These are phyloP conservation scores for Dicerorhinus sumatrensis DNA, from an alignment of 2,113 vertebrate genomes.

Conservation along the genomic window DNA sequence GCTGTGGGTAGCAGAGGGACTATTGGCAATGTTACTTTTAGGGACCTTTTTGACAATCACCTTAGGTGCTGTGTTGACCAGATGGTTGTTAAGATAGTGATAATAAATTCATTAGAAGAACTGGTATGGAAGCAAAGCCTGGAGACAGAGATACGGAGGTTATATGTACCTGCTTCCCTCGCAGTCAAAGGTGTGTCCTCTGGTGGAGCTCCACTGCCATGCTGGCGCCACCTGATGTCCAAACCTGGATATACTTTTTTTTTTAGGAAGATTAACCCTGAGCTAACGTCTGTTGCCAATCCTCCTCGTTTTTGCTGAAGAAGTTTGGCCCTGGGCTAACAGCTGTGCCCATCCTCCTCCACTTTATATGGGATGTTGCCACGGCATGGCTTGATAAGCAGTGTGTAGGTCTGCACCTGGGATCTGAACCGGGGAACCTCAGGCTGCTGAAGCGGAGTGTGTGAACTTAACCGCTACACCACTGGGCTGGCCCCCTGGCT, in stretches of 20 bases:
- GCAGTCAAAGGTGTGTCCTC: not conserved
- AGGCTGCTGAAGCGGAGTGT: no score
- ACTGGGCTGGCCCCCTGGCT: not conserved
- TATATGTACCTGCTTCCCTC: not conserved
- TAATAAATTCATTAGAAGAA: not conserved
- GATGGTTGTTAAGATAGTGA: not conserved
- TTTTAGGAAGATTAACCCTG: no score
- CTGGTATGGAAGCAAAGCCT: not conserved
- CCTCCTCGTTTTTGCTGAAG: no score
- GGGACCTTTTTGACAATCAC: not conserved
- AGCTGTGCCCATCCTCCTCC: no score
- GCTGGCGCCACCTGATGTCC: not conserved
- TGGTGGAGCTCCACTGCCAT: rapidly evolving
- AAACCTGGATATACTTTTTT: not conserved
- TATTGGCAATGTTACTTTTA: not conserved
- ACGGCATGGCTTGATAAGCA: no score
- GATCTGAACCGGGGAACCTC: no score
- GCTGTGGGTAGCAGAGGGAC: not conserved
- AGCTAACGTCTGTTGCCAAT: no score
- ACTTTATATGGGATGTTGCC: no score
- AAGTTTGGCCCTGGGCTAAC: no score
- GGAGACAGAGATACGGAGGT: not conserved
- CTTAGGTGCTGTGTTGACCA: not conserved
- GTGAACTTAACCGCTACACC: no score
- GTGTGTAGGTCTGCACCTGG: no score